These are phyloP conservation scores for Lutraria rhynchaena DNA, from an alignment of 1,140 invertebrate genomes.

Conservation along the genomic window DNA sequence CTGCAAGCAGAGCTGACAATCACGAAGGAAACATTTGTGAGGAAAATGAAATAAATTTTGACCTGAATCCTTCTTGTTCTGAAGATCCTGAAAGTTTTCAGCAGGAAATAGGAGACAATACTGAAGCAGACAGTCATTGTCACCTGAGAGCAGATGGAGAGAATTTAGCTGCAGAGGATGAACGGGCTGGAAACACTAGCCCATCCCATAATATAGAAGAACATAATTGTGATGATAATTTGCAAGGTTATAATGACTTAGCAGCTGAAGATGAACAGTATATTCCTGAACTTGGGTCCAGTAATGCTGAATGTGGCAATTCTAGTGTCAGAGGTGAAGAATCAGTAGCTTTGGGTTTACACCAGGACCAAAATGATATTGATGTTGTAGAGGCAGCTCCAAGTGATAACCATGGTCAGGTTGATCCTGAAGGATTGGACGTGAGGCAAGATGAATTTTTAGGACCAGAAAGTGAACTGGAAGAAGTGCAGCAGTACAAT, in stretches of 20 bases:
- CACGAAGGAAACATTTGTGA: neutral
- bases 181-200: neutral
- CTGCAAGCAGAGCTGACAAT: neutral
- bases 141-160: neutral
- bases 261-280: conserved; percentile 59
- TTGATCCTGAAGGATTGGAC: neutral
- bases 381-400: neutral
- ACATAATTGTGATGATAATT: too few relatives aligned
- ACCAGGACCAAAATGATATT: neutral
- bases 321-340: conserved; percentile 29
- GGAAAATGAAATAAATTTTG: neutral
- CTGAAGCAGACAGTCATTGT: neutral
- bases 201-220: neutral
- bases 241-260: conserved; percentile 24
- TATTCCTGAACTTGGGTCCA: neutral
- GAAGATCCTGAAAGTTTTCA: conserved; percentile 25
- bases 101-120: neutral
- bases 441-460: neutral
- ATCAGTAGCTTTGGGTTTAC: conserved; percentile 4
- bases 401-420: neutral
- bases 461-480: conserved; percentile 32
- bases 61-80: neutral
- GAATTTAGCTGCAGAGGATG: neutral
- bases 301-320: neutral
- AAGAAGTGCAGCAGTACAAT: conserved; percentile 16